Conservation (phyloP, 2,797 vertebrate genomes). For the Trachurus trachurus region DNA sequence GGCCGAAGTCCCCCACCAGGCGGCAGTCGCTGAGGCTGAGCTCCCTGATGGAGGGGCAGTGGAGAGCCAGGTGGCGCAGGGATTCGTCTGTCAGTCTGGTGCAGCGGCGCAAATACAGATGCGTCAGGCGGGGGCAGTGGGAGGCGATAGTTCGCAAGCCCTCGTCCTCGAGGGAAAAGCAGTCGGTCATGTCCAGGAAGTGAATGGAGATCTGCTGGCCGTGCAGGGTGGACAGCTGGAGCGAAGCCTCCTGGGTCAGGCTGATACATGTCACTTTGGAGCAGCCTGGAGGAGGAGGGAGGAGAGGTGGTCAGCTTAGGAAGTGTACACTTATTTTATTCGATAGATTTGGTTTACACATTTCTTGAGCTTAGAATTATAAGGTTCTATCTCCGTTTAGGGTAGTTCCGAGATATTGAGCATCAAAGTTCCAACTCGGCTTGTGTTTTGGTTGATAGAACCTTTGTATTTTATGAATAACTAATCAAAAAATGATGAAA, state of each 20-base stretch:
- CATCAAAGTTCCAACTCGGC: too few species aligned
- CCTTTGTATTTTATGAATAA: too few species aligned
- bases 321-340: too few species aligned
- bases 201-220: constrained; percentile 98
- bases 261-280: constrained; percentile 99
- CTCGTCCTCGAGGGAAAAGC: constrained; percentile 97
- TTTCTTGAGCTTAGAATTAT: too few species aligned
- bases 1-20: constrained; percentile 94
- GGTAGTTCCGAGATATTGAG: too few species aligned
- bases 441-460: too few species aligned
- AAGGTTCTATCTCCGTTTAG: too few species aligned
- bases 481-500: too few species aligned
- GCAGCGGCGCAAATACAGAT: constrained; percentile 96
- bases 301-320: background rate
- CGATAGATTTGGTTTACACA: background rate
- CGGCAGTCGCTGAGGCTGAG: constrained; percentile 98
- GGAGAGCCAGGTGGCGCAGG: constrained; percentile 94
- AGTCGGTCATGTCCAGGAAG: constrained; percentile 99
- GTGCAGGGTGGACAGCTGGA: constrained; percentile 93
- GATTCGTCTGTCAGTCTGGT: constrained; percentile 95
- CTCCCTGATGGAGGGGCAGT: constrained; percentile 93
- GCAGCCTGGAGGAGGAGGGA: constrained; percentile 86
- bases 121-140: constrained; percentile 97
- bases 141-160: constrained; percentile 96
- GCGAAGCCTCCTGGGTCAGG: constrained; percentile 92